These are phyloP conservation scores for Buphagus erythrorhynchus DNA, from an alignment of 2,797 vertebrate species.

Conservation along the genomic window DNA sequence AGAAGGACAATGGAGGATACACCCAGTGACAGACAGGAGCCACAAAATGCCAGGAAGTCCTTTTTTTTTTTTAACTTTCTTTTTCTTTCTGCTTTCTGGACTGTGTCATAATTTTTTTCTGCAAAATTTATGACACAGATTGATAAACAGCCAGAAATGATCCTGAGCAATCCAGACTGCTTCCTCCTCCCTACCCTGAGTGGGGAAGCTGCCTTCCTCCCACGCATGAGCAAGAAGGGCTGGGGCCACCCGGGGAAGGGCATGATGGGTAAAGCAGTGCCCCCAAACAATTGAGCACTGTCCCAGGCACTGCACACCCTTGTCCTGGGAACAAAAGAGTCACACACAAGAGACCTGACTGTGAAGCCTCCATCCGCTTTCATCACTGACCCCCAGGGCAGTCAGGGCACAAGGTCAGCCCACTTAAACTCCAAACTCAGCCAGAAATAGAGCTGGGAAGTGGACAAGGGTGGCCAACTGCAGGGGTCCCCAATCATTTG, in stretches of 20 bases:
- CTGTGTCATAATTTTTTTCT: background rate
- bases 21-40: background rate
- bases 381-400: constrained; percentile 75
- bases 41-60: background rate
- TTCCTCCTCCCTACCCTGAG: constrained; percentile 33
- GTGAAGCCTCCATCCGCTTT: constrained; percentile 74
- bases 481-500: constrained; percentile 55
- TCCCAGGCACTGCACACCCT: constrained; percentile 68
- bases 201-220: constrained; percentile 59
- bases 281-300: constrained; percentile 76
- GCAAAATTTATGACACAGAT: background rate
- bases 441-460: constrained; percentile 74
- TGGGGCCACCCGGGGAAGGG: constrained; percentile 53
- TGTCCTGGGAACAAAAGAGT: constrained; percentile 67
- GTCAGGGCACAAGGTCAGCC: constrained; percentile 75
- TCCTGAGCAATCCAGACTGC: background rate
- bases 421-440: constrained; percentile 61
- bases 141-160: constrained; percentile 28
- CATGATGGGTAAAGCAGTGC: constrained; percentile 64
- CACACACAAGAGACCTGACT: constrained; percentile 74
- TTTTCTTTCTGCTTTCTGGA: background rate
- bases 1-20: background rate
- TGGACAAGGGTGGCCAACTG: constrained; percentile 62
- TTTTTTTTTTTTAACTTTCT: background rate
- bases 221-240: constrained; percentile 57